Evolutionary conservation across 64 coral and sea anemone genomes (phyloP).

Genomic region (Montipora foliosa): DNA sequence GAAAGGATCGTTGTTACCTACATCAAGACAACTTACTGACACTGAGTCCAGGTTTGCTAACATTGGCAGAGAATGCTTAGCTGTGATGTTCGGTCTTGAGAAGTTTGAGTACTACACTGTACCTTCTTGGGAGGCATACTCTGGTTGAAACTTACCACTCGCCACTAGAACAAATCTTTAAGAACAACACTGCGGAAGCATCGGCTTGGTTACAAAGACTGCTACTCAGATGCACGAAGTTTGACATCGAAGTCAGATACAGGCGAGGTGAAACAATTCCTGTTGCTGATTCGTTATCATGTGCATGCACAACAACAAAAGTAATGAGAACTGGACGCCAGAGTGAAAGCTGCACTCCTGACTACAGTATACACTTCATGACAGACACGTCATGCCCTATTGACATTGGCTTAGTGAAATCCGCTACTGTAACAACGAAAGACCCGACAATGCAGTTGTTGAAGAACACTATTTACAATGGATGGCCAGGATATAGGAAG

Average conservation of each 20-base stretch:
- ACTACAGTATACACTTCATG: conserved; percentile 30
- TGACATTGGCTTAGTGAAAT: background rate
- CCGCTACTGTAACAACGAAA: too few species aligned
- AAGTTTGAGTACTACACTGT: conserved; percentile 62
- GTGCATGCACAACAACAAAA: conserved; percentile 17
- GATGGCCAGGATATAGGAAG: too few species aligned
- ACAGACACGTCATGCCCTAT: conserved; percentile 59
- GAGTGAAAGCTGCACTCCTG: background rate
- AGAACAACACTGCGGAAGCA: conserved; percentile 68
- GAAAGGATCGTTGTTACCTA: conserved; percentile 60
- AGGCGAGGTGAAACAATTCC: conserved; percentile 43
- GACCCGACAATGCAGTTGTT: too few species aligned
- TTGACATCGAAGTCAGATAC: conserved; percentile 53
- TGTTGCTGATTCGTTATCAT: conserved; percentile 56
- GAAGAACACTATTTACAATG: too few species aligned
- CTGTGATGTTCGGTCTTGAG: conserved; percentile 44
- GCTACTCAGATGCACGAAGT: conserved; percentile 61
- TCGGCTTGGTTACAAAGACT: conserved; percentile 50
- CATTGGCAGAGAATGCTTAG: conserved; percentile 59
- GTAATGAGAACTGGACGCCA: background rate
- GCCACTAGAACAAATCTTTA: conserved; percentile 67
- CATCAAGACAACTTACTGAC: conserved; percentile 41
- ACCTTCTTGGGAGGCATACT: conserved; percentile 49
- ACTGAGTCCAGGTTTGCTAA: conserved; percentile 56
- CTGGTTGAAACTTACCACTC: conserved; percentile 41